Evolutionary conservation across 1,140 invertebrate genomes (phyloP).

Genomic region (Akabosia matsudoensis): DNA sequence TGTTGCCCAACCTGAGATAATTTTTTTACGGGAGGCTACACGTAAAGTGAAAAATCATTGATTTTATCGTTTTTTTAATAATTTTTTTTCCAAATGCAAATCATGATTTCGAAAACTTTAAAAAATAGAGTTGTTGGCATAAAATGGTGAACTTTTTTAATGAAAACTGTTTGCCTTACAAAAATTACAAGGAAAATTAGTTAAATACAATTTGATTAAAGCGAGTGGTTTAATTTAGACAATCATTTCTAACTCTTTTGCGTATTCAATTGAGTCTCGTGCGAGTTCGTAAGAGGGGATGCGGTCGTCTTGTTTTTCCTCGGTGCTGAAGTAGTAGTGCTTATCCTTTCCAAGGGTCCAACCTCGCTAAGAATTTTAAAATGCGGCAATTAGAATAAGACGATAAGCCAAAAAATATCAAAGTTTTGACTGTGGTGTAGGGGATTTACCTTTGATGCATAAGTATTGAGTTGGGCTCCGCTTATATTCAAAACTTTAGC

Average conservation of each 20-base stretch:
- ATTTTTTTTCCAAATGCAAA: too few species aligned
- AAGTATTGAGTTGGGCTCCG: slow-evolving; percentile 48
- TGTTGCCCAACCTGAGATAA: too few species aligned
- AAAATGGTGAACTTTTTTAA: too few species aligned
- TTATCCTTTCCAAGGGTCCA: slow-evolving; percentile 78
- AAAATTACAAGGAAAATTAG: too few species aligned
- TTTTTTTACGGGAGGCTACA: too few species aligned
- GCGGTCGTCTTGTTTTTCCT: slow-evolving; percentile 73
- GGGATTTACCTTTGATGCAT: slow-evolving; percentile 40
- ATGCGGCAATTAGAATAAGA: neutral
- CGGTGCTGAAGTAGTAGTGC: slow-evolving; percentile 73
- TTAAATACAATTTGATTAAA: too few species aligned
- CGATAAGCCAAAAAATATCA: neutral
- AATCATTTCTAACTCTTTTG: slow-evolving; percentile 98
- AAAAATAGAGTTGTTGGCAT: too few species aligned
- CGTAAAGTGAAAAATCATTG: too few species aligned
- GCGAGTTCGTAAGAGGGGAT: slow-evolving; percentile 86
- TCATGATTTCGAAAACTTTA: too few species aligned
- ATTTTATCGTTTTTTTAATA: too few species aligned
- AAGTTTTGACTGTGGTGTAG: neutral
- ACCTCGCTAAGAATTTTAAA: slow-evolving; percentile 55
- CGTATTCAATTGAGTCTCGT: slow-evolving; percentile 92
- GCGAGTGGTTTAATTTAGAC: too few species aligned
- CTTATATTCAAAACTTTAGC: slow-evolving; percentile 82
- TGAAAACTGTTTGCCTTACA: too few species aligned